phyloP scores from a whole-genome alignment of 2,888 invertebrate genomes.

The Julus scanicus region DNA sequence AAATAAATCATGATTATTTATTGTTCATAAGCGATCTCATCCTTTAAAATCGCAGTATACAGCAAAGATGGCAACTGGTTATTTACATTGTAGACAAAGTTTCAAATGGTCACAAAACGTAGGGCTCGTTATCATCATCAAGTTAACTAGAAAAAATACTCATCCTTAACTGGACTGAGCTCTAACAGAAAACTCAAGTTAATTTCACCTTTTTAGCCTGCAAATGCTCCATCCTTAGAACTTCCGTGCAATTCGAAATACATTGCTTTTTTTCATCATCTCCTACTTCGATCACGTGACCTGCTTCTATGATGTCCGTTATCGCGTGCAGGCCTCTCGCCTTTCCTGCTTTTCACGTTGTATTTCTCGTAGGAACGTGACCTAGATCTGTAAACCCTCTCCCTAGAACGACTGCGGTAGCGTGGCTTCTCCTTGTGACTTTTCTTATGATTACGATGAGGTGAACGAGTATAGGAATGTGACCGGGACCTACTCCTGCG shows the following conservation, averaged over 20 bases:
- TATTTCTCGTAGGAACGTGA: slow-evolving; percentile 56
- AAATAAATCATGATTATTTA: slow-evolving; percentile 43
- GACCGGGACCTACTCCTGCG: slow-evolving; percentile 54
- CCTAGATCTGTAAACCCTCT: slow-evolving; percentile 54
- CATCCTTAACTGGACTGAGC: neutral
- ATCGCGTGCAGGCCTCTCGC: slow-evolving; percentile 50
- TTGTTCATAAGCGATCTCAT: slow-evolving; percentile 10
- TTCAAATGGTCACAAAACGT: neutral
- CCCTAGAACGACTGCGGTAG: slow-evolving; percentile 56
- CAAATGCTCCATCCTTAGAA: neutral
- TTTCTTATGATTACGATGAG: slow-evolving; percentile 56
- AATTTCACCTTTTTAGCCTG: neutral
- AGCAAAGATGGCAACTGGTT: neutral
- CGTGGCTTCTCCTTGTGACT: slow-evolving; percentile 54
- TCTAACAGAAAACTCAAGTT: neutral
- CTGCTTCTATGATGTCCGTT: slow-evolving; percentile 58
- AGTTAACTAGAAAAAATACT: neutral
- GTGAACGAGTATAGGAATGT: slow-evolving; percentile 55
- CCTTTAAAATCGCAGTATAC: neutral
- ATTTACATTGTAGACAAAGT: neutral
- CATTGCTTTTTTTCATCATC: slow-evolving; percentile 30
- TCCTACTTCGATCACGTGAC: slow-evolving; percentile 56
- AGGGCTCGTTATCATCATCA: neutral
- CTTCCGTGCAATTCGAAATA: slow-evolving; percentile 12
- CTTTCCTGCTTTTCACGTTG: slow-evolving; percentile 52